These are phyloP conservation scores for Seriola dumerili DNA, from an alignment of 2,113 vertebrate genomes.

Conservation along the genomic window DNA sequence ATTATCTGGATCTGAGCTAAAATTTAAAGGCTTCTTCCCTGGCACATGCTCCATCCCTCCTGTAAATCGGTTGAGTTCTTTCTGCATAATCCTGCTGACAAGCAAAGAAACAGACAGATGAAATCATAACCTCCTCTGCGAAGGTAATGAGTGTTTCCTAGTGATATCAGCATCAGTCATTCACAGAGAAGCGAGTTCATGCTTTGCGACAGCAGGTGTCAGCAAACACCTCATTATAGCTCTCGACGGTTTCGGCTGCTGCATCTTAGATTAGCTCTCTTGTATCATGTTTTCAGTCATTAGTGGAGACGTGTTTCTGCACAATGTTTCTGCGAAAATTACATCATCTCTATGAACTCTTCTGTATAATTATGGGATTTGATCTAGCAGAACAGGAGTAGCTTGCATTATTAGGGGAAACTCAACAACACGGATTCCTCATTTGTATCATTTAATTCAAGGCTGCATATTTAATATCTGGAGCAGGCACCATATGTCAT, in stretches of 20 bases:
- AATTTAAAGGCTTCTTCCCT: too few relatives aligned
- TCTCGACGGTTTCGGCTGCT: neutral
- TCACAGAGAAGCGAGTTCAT: constrained; percentile 10
- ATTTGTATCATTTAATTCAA: constrained; percentile 19
- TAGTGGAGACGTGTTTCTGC: neutral
- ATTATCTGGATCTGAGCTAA: too few relatives aligned
- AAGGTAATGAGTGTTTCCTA: neutral
- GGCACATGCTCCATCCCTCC: too few relatives aligned
- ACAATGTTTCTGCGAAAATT: neutral
- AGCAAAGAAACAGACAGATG: too few relatives aligned
- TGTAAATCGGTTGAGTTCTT: too few relatives aligned
- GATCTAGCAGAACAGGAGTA: neutral
- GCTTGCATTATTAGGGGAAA: neutral
- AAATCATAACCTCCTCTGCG: too few relatives aligned
- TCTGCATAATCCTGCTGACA: too few relatives aligned
- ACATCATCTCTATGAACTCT: neutral
- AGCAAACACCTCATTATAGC: constrained; percentile 62
- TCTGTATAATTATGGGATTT: neutral
- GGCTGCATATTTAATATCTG: neutral
- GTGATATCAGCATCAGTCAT: neutral
- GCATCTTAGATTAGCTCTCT: constrained; percentile 12
- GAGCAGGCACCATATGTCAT: neutral
- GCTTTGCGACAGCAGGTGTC: constrained; percentile 73
- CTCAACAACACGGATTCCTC: neutral
- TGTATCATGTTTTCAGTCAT: constrained; percentile 15